A percentile compares a stretch with the other conserved stretches of the same genome.
These are phyloP conservation scores for Neotoxoptera formosana DNA, from an alignment of 1,140 invertebrate genomes.

Conservation along the genomic window DNA sequence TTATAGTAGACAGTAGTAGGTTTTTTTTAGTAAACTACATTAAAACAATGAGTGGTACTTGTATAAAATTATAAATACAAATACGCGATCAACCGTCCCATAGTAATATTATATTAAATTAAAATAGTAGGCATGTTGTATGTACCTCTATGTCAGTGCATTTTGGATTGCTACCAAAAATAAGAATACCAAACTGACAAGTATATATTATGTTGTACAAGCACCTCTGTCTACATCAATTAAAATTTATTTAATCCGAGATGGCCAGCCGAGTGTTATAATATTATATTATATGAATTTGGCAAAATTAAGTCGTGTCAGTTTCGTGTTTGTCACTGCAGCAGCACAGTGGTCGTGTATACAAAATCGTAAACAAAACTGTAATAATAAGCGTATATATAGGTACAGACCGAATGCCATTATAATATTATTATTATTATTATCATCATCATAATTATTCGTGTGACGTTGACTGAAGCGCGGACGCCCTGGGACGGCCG, in stretches of 20 bases:
- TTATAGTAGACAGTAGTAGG: too few relatives aligned
- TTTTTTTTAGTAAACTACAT: background rate
- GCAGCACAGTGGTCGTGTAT: background rate
- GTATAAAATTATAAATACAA: background rate
- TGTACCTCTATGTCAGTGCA: background rate
- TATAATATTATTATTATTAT: background rate
- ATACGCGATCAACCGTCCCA: background rate
- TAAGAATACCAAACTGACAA: background rate
- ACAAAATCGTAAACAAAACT: background rate
- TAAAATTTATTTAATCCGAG: background rate
- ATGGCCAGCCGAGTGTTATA: background rate
- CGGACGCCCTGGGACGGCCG: background rate
- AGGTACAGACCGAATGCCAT: background rate
- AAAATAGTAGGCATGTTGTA: background rate
- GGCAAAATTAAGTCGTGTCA: conserved; percentile 11
- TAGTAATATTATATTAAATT: background rate
- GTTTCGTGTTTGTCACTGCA: background rate
- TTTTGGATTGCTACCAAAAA: conserved; percentile 16
- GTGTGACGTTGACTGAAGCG: background rate
- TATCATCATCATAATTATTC: background rate
- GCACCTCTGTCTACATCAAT: background rate
- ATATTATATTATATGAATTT: background rate
- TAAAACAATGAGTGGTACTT: background rate
- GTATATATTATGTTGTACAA: background rate
- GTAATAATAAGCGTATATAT: background rate